phyloP scores from a whole-genome alignment of 2,888 invertebrate genomes.

The Ormyrus rosae region DNA sequence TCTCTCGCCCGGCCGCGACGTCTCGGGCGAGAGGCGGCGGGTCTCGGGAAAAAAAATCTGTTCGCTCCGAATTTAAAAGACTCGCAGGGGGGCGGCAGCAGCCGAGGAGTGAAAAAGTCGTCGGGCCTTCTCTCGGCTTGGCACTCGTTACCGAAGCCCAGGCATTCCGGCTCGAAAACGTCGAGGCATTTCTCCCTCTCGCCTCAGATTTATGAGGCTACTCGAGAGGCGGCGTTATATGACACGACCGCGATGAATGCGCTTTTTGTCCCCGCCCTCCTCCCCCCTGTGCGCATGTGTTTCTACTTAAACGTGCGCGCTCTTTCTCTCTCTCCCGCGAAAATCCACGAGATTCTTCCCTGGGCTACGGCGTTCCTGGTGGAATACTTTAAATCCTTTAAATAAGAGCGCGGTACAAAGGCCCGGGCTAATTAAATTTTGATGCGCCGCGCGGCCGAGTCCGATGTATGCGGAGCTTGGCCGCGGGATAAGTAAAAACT shows the following conservation, averaged over 20 bases:
- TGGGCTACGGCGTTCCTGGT: not conserved
- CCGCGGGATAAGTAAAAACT: too few relatives aligned
- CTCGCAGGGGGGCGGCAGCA: not conserved
- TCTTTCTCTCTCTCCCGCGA: not conserved
- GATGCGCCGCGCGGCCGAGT: not conserved
- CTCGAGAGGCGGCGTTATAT: slow-evolving; percentile 49
- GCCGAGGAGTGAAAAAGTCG: slow-evolving; percentile 12
- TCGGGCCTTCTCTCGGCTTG: too few relatives aligned
- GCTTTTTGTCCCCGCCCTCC: slow-evolving; percentile 54
- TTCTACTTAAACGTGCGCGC: slow-evolving; percentile 41
- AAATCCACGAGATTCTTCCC: slow-evolving; percentile 23
- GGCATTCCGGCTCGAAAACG: slow-evolving; percentile 57
- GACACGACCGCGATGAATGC: slow-evolving; percentile 56
- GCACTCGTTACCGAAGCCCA: slow-evolving; percentile 60
- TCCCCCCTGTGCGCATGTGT: slow-evolving; percentile 43
- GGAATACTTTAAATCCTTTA: slow-evolving; percentile 12
- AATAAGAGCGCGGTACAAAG: slow-evolving; percentile 10
- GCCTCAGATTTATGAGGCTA: slow-evolving; percentile 59
- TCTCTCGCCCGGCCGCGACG: slow-evolving; percentile 7
- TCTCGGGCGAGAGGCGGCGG: too few relatives aligned
- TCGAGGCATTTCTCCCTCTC: slow-evolving; percentile 39
- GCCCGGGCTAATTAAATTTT: slow-evolving; percentile 7
- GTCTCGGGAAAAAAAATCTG: slow-evolving; percentile 48
- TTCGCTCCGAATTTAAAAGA: slow-evolving; percentile 41
- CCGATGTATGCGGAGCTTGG: too few relatives aligned